These are phyloP conservation scores for Ricordea florida DNA, from an alignment of 92 coral and sea anemone genomes.

Conservation along the genomic window DNA sequence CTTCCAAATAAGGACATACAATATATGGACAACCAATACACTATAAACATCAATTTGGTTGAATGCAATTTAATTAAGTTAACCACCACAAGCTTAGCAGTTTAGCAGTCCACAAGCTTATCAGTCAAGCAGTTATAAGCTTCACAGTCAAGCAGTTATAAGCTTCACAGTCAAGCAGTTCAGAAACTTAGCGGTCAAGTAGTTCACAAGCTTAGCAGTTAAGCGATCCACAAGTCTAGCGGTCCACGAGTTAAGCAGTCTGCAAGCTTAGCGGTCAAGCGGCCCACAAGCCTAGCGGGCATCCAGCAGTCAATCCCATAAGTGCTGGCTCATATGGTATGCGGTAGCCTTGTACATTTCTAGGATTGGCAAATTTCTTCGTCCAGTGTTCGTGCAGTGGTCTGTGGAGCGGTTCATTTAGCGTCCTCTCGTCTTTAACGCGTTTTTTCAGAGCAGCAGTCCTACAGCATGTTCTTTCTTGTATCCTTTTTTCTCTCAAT, in stretches of 20 bases:
- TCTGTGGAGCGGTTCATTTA: not conserved
- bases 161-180: not conserved
- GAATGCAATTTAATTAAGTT: not conserved
- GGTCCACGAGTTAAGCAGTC: too few relatives aligned
- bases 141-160: not conserved
- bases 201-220: too few relatives aligned
- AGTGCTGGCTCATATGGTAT: too few relatives aligned
- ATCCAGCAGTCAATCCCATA: too few relatives aligned
- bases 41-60: too few relatives aligned
- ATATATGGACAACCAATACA: too few relatives aligned
- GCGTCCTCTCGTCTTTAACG: not conserved
- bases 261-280: too few relatives aligned
- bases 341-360: too few relatives aligned
- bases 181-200: too few relatives aligned
- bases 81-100: constrained; percentile 2
- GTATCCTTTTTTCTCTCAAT: not conserved
- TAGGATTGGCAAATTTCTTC: not conserved
- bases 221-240: too few relatives aligned
- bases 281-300: too few relatives aligned
- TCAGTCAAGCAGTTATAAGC: not conserved
- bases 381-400: not conserved
- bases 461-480: not conserved
- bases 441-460: not conserved
- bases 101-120: not conserved
- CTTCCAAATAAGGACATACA: too few relatives aligned